Conservation (phyloP, 2,113 vertebrate genomes). For the Egretta garzetta region DNA sequence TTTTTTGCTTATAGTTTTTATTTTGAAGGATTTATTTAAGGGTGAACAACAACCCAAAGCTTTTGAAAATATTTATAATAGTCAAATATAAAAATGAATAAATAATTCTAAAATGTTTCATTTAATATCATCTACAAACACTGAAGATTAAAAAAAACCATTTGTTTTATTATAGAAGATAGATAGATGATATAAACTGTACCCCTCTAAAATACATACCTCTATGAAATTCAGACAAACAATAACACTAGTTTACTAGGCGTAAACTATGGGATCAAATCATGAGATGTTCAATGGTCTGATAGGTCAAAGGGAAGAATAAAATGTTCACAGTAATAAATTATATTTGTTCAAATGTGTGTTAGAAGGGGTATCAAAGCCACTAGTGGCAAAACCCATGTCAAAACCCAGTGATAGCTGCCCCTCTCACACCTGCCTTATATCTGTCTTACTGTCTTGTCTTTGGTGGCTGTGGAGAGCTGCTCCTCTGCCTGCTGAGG, state of each 20-base stretch:
- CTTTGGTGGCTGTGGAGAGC: accelerated
- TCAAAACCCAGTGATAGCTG: background rate
- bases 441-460: background rate
- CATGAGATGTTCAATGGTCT: background rate
- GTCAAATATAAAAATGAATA: background rate
- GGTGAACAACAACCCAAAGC: background rate
- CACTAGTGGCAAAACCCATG: background rate
- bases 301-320: background rate
- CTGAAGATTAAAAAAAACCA: background rate
- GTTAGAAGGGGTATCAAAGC: background rate
- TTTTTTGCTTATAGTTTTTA: background rate
- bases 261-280: background rate
- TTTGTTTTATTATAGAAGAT: background rate
- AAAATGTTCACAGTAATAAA: background rate
- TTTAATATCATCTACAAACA: background rate
- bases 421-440: background rate
- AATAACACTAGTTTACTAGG: background rate
- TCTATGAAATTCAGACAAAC: background rate
- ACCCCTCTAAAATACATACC: background rate
- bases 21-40: background rate
- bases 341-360: background rate
- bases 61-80: background rate
- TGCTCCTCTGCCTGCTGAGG: background rate
- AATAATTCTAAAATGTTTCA: background rate
- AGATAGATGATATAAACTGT: background rate